Evolutionary conservation across 2,888 invertebrate species (phyloP).

Genomic region (Drosophila meridiana): DNA sequence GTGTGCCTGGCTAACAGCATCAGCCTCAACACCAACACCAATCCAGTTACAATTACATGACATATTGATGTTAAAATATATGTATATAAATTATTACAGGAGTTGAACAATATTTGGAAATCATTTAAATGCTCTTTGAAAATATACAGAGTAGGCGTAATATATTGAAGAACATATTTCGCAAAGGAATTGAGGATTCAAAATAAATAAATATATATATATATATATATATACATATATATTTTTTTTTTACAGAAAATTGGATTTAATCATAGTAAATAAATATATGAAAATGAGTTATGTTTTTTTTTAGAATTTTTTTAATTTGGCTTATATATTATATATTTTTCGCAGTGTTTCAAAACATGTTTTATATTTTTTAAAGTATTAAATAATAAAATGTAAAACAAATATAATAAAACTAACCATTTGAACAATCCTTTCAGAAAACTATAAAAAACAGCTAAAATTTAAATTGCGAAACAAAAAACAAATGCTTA

Average conservation of each 20-base stretch:
- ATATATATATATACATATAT: background rate
- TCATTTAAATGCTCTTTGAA: slow-evolving; percentile 2
- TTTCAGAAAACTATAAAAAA: slow-evolving; percentile 1
- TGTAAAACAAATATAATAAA: background rate
- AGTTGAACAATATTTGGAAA: slow-evolving; percentile 8
- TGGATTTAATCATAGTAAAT: no score
- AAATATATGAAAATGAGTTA: no score
- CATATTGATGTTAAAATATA: slow-evolving; percentile 58
- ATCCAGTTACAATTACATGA: slow-evolving; percentile 65
- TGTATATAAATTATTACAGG: slow-evolving; percentile 43
- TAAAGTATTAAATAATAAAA: background rate
- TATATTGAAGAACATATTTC: background rate
- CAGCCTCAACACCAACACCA: slow-evolving; percentile 56
- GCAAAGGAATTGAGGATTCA: background rate
- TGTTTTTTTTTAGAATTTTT: no score
- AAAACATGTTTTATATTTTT: background rate
- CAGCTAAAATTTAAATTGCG: slow-evolving; percentile 14
- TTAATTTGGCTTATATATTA: background rate
- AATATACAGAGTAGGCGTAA: background rate
- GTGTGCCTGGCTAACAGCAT: slow-evolving; percentile 35
- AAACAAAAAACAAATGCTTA: slow-evolving; percentile 4
- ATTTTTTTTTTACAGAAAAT: no score
- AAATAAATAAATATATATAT: background rate
- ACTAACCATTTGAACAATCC: background rate
- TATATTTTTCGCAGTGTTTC: background rate